phyloP scores from a whole-genome alignment of 2,797 vertebrate species.

The Falco biarmicus region DNA sequence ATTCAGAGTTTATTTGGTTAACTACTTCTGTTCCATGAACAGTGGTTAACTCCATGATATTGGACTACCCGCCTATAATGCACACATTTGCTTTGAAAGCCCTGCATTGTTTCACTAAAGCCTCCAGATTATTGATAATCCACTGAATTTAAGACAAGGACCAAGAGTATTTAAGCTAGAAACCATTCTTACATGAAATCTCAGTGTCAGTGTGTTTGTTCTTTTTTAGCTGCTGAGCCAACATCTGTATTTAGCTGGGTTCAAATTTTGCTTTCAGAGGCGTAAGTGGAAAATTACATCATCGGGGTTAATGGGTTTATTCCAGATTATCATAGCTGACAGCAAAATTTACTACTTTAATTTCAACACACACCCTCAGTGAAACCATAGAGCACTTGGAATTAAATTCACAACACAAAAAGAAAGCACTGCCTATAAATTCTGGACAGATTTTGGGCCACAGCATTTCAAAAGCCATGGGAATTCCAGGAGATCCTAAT shows the following conservation, averaged over 20 bases:
- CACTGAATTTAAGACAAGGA: background rate
- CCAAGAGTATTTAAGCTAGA: background rate
- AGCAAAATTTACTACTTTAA: conserved; percentile 19
- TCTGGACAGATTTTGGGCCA: background rate
- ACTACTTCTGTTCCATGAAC: background rate
- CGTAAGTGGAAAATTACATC: conserved; percentile 50
- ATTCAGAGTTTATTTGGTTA: background rate
- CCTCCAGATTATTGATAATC: background rate
- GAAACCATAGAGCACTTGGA: conserved; percentile 19
- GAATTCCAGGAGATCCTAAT: conserved; percentile 15
- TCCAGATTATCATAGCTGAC: conserved; percentile 28
- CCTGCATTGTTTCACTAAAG: background rate
- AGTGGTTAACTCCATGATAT: background rate
- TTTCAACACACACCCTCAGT: conserved; percentile 9
- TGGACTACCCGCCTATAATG: background rate
- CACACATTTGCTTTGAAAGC: background rate
- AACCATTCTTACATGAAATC: background rate
- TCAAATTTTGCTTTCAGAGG: conserved; percentile 53
- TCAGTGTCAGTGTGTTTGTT: background rate
- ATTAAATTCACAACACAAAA: background rate
- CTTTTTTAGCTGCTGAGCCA: conserved; percentile 34
- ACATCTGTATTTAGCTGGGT: conserved; percentile 27
- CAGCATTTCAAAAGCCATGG: background rate
- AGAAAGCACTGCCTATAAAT: background rate
- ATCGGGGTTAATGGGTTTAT: conserved; percentile 31